phyloP scores from a whole-genome alignment of 37 sponge, comb jelly and placozoan genomes.

The Axinella damicornis region DNA sequence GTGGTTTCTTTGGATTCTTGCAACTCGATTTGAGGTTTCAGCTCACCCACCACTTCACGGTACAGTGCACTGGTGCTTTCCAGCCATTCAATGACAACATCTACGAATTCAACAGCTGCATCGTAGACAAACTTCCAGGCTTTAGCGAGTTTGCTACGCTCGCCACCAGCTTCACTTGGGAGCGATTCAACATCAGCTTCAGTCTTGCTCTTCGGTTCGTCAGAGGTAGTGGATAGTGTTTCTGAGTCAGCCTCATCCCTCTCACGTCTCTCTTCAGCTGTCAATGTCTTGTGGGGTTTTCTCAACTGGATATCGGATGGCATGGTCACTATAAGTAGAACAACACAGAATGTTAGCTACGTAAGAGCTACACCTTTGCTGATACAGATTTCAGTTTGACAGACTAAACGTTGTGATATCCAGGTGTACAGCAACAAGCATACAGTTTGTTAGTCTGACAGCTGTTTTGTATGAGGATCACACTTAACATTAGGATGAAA shows the following conservation, averaged over 20 bases:
- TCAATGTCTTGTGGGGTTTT: neutral
- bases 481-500: too few relatives aligned
- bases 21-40: too few relatives aligned
- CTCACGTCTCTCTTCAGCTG: neutral
- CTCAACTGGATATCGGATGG: conserved; percentile 21
- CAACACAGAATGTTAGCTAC: too few relatives aligned
- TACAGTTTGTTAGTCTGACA: too few relatives aligned
- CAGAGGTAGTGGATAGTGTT: neutral
- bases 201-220: neutral
- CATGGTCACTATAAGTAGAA: conserved; percentile 18
- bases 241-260: neutral
- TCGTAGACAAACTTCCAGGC: neutral
- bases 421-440: too few relatives aligned
- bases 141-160: neutral
- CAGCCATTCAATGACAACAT: conserved; percentile 53
- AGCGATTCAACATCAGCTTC: neutral
- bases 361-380: too few relatives aligned
- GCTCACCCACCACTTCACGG: conserved; percentile 31
- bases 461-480: too few relatives aligned
- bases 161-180: neutral
- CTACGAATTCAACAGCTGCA: conserved; percentile 20
- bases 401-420: neutral
- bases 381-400: too few relatives aligned
- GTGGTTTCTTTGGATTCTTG: too few relatives aligned
- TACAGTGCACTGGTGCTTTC: conserved; percentile 53